Conservation (phyloP, 2,888 invertebrate genomes). For the Drosophila nigritarsus region DNA sequence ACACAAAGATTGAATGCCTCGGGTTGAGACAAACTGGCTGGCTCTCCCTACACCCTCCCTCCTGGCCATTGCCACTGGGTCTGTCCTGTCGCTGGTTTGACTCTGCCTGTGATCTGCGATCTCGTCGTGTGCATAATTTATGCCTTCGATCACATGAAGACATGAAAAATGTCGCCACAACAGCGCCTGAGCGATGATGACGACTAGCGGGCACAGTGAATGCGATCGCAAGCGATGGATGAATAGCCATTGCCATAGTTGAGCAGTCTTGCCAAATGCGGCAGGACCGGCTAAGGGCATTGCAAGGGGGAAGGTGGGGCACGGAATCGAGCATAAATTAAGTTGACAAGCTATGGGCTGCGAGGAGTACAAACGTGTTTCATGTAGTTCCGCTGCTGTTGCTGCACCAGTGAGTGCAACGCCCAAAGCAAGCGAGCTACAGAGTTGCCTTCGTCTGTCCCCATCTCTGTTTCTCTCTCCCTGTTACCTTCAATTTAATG, state of each 20-base stretch:
- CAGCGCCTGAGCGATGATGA: conserved; percentile 74
- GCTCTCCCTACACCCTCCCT: not conserved
- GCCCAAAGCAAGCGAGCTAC: conserved; percentile 31
- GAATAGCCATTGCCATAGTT: conserved; percentile 55
- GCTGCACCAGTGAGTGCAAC: conserved; percentile 12
- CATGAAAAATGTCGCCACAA: conserved; percentile 81
- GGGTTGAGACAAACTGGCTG: conserved; percentile 17
- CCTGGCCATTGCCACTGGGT: not conserved
- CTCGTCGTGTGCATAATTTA: conserved; percentile 73
- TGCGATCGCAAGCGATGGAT: conserved; percentile 43
- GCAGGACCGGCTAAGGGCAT: conserved; percentile 25
- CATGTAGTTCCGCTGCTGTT: conserved; percentile 46
- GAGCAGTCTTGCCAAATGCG: conserved; percentile 74
- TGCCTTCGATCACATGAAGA: conserved; percentile 81
- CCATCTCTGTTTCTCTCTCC: conserved; percentile 4
- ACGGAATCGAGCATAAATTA: conserved; percentile 79
- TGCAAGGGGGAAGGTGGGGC: not conserved
- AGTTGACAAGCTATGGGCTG: conserved; percentile 70
- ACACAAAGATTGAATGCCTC: conserved; percentile 78
- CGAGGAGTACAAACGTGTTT: conserved; percentile 49
- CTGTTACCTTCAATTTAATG: conserved; percentile 72
- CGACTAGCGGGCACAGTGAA: conserved; percentile 39
- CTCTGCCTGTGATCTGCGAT: conserved; percentile 52
- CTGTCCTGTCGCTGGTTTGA: conserved; percentile 5
- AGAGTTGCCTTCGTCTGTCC: conserved; percentile 1